Base-by-base conservation (phyloP, 2,888 invertebrate genomes). In the Campoletis raptor region DNA sequence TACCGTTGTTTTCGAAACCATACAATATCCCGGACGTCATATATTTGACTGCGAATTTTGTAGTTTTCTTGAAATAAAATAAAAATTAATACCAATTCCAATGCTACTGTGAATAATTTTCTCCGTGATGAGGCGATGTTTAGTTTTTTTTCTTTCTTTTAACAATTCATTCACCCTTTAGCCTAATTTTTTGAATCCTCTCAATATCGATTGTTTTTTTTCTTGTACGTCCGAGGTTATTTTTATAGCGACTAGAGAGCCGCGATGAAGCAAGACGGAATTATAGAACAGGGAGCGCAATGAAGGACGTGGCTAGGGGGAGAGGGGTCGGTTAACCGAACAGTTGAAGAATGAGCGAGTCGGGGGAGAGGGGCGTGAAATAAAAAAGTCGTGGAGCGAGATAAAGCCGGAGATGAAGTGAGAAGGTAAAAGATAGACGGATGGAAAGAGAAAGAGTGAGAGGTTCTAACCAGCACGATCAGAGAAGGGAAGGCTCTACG, bases 321-420 rank as follows among this genome's bases (percentile, higher is more conserved):
- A 30, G 67, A 30, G 24, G 36, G 54, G 48, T 61, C 24, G 61
- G 74, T 76, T 84, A 77, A 81, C 81, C 74, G 61, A 77, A 77
- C 45, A 64, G 42, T 74, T 30, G 73, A 84, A 73, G 77, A 83
- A 72, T 54, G 78, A 81, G 88, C 88, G 83, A 87, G 89, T 61
- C 64, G 73, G 12, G 37, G 37, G 24, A 85, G 76, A 67, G 36
- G 54, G 67, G 76, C 77, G 72, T 70, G 45, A 73, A 83, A 61
- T 61, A 61, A 67, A 78, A 72, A 57, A 67, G 67, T 73, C 57
- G 54, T 30, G 66, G 54, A 81, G 86, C 78, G 85, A 83, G 87
- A 88, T 87, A 67, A 83, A 80, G 84, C 82, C 84, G 83, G 81
- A 85, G 81, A 85, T 73, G 66, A 76, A 82, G 72, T 67, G 86